These are phyloP conservation scores for Cancer borealis DNA, from an alignment of 2,888 invertebrate species.

Conservation along the genomic window DNA sequence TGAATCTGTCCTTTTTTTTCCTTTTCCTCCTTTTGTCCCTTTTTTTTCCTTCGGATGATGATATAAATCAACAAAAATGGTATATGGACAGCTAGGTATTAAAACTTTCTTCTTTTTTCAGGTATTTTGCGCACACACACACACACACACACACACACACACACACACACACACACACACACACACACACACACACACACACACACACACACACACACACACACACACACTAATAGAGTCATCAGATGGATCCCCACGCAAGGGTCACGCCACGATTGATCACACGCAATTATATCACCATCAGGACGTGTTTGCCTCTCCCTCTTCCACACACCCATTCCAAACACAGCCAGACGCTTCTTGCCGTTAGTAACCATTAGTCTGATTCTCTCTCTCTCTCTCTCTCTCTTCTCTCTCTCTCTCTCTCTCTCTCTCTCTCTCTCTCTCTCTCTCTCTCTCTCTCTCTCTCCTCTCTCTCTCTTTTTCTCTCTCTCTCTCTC, in stretches of 20 bases:
- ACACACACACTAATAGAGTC: not conserved
- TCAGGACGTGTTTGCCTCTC: not conserved
- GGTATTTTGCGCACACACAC: no score
- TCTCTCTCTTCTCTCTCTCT: not conserved
- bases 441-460: not conserved
- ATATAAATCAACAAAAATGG: no score
- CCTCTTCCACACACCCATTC: not conserved
- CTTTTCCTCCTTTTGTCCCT: no score
- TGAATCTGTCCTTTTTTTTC: no score
- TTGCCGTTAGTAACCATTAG: not conserved
- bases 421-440: not conserved
- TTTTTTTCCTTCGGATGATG: no score
- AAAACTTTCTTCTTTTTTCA: no score
- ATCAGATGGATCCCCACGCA: not conserved
- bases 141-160: slow-evolving; percentile 6
- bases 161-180: slow-evolving; percentile 20
- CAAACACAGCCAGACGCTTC: not conserved
- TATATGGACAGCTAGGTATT: no score
- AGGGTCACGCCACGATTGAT: not conserved
- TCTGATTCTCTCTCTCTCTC: not conserved
- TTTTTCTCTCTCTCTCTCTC: slow-evolving; percentile 20
- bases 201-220: not conserved
- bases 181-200: not conserved
- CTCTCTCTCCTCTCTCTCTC: slow-evolving; percentile 20
- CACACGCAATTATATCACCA: not conserved